Base-by-base conservation (phyloP, 2,113 vertebrate genomes). In the Gadus macrocephalus region DNA sequence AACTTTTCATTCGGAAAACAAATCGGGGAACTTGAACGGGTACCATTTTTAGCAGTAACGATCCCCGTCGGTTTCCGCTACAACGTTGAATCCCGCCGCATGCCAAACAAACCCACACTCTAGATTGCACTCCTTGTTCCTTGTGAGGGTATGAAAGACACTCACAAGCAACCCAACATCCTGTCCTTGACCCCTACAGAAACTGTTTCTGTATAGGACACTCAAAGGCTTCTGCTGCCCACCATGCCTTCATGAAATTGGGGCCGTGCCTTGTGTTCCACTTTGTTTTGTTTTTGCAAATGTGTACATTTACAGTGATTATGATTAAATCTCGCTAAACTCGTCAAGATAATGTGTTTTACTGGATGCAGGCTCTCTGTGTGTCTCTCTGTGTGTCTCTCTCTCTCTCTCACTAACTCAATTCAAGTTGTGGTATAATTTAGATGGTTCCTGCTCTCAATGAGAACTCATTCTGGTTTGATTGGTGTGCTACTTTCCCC, bases 231-330 rank as follows among this genome's bases (percentile, higher is more conserved):
- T 86, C 87, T 85, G 76, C 83, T 85, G 83, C 35, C 19, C 19
- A 87, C 74, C 78, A 77, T n/a, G 83, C 83, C 75, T 66, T 53
- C 64, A 81, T 84, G 67, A 78, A 85, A 83, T 84, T 69, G 75
- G 74, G n/a, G 25, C 67, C 58, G 19, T 55, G 62, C 71, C 60
- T 78, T 67, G 22, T 16, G 5, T 78, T 75, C 82, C 75, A 77
- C 31, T 31, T 31, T 31, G 31, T 84, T 73, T 71, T 72, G 71
- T 79, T 70, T 83, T 85, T 78, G 79, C 67, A 70, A 61, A 64
- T 35, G 58, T 49, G 62, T 73, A 80, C 74, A 75, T 80, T 71
- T 91, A 89, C 35, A 68, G 71, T 76, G 81, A 89, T 89, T 75
- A 87, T 64, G n/a, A 78, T 73, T 53, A 14, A 67, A 64, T 74